Evolutionary conservation across 1,140 invertebrate species (phyloP).

Genomic region (Dendroctonus ponderosae): DNA sequence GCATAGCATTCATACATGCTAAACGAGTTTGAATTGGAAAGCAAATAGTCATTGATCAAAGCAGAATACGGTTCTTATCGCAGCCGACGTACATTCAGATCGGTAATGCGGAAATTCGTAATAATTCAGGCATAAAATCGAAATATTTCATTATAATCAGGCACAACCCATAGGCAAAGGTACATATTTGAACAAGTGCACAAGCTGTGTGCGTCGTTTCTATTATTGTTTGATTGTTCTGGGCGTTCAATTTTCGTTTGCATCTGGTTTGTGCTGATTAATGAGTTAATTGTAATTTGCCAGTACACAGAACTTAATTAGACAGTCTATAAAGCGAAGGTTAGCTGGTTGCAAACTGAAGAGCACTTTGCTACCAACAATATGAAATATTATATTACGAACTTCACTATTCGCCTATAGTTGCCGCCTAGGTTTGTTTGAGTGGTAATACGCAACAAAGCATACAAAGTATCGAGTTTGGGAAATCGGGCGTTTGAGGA

Average conservation of each 20-base stretch:
- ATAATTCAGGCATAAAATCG: slow-evolving; percentile 20
- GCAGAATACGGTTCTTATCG: slow-evolving; percentile 5
- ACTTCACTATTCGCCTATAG: too few species aligned
- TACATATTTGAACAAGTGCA: slow-evolving; percentile 22
- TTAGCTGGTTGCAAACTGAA: too few species aligned
- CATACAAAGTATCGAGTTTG: too few species aligned
- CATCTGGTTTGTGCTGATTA: slow-evolving; percentile 9
- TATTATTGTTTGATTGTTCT: slow-evolving; percentile 15
- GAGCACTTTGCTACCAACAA: too few species aligned
- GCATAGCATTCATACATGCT: too few species aligned
- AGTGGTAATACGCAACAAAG: too few species aligned
- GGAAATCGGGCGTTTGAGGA: too few species aligned
- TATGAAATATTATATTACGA: too few species aligned
- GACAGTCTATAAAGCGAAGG: too few species aligned
- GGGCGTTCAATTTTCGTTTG: slow-evolving; percentile 11
- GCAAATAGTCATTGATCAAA: slow-evolving; percentile 11
- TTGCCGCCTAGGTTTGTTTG: too few species aligned
- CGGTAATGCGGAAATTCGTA: slow-evolving; percentile 22
- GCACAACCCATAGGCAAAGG: slow-evolving; percentile 18
- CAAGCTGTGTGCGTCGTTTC: slow-evolving; percentile 9
- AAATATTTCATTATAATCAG: slow-evolving; percentile 28
- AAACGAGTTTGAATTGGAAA: neutral
- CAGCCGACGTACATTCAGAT: slow-evolving; percentile 1
- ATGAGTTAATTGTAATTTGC: slow-evolving; percentile 12
- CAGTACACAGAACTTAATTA: neutral